Base-by-base conservation (phyloP, 2,888 invertebrate species). In the Melieria picta region DNA sequence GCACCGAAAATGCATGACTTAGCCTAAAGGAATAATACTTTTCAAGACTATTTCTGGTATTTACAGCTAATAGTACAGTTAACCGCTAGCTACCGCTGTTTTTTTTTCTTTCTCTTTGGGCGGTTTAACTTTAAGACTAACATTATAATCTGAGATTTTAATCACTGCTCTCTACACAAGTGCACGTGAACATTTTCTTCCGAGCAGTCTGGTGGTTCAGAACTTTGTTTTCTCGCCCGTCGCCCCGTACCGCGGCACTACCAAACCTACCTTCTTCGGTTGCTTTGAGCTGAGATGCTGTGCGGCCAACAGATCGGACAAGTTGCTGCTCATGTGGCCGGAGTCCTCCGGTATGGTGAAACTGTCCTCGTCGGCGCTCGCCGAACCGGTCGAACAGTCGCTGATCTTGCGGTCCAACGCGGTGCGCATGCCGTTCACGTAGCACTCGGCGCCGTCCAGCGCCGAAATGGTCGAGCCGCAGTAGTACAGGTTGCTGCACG, bases 341-440 rank as follows among this genome's bases (percentile, higher is more conserved):
- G 77, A 79, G 30, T 80, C 80, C 6, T 81, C 81, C 2, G 77
- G 78, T 60, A 80, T 81, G 7, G 76, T 79, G 30, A 80, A 81
- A 10, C 69, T 48, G 2, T 65, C 69, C 58, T 93, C 93, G 75
- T 92, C 92, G 50, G 76, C 78, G 84, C 93, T 93, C 61, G 92
- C 88, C 64, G 92, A 93, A 80, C 92, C 93, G 4, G 92, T 92
- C 7, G 93, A 93, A 82, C 93, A 93, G 74, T 92, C 92, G 2
- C 94, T 93, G 70, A 89, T 88, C 81, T 92, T 92, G 68, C 92
- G 87, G 56, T 91, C 91, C 70, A 85, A 76, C 0, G 92, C 90
- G 11, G 91, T 90, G 76, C 90, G 87, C 0, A 89, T 87, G 65
- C 90, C 86, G 64, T 85, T 84, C 11, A 84, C 80, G 76, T 87